phyloP scores from a whole-genome alignment of 2,888 invertebrate genomes.

The Megaustenia siamemsis region DNA sequence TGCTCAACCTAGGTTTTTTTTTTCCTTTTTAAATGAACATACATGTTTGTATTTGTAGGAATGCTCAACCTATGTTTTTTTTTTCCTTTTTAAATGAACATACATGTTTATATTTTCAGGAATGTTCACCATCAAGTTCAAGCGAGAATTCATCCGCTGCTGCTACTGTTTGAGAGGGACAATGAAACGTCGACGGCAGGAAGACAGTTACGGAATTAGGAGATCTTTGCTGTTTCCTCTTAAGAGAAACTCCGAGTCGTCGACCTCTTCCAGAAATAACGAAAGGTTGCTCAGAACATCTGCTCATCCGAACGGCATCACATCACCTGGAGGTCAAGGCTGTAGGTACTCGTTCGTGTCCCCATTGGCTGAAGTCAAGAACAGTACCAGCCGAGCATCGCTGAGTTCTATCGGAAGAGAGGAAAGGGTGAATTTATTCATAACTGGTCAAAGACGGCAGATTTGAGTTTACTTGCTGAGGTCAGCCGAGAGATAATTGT shows the following conservation, averaged over 20 bases:
- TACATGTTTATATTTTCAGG: constrained; percentile 70
- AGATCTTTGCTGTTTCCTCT: constrained; percentile 46
- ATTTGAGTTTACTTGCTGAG: too few species aligned
- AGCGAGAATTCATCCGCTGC: constrained; percentile 72
- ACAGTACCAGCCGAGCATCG: constrained; percentile 34
- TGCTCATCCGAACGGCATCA: background rate
- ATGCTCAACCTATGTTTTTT: too few species aligned
- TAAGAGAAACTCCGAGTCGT: constrained; percentile 49
- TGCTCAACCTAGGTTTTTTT: too few species aligned
- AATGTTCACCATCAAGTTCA: constrained; percentile 75
- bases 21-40: too few species aligned
- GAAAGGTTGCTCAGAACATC: constrained; percentile 23
- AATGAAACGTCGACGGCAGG: constrained; percentile 43
- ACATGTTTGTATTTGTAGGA: too few species aligned
- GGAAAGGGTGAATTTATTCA: constrained; percentile 28
- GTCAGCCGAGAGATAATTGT: too few species aligned
- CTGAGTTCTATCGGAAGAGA: constrained; percentile 43
- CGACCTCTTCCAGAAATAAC: constrained; percentile 35
- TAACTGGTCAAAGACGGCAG: constrained; percentile 25
- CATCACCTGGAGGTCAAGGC: constrained; percentile 20
- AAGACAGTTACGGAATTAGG: constrained; percentile 46
- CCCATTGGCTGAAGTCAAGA: constrained; percentile 47
- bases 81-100: too few species aligned
- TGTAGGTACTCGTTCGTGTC: constrained; percentile 52
- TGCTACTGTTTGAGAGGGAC: constrained; percentile 65